Conservation (phyloP, 2,888 invertebrate species). For the Andrena trimmerana region DNA sequence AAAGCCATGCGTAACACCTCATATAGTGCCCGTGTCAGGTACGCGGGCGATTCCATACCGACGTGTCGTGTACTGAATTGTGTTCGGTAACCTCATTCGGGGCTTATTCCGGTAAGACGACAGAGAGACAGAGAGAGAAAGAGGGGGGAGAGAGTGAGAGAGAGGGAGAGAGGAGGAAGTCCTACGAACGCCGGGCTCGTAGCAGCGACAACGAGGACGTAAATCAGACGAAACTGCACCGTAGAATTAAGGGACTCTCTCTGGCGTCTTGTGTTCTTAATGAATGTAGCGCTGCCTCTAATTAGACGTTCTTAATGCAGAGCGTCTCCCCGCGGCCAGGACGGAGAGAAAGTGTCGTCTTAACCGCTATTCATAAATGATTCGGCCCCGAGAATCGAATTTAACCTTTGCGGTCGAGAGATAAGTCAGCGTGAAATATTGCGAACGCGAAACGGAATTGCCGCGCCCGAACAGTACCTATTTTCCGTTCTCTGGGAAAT, state of each 20-base stretch:
- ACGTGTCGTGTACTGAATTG: constrained; percentile 70
- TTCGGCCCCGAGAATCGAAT: constrained; percentile 58
- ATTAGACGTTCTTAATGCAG: constrained; percentile 79
- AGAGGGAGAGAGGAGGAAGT: constrained; percentile 63
- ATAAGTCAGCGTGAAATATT: constrained; percentile 57
- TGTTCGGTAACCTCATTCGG: constrained; percentile 70
- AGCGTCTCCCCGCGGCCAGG: constrained; percentile 42
- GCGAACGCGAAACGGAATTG: constrained; percentile 6
- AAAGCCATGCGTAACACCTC: constrained; percentile 3
- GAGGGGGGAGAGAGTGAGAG: constrained; percentile 26
- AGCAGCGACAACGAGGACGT: constrained; percentile 75
- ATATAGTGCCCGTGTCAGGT: constrained; percentile 25
- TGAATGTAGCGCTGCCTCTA: constrained; percentile 81
- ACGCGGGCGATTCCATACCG: constrained; percentile 39
- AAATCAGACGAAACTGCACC: constrained; percentile 79
- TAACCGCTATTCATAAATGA: constrained; percentile 70
- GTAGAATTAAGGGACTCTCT: constrained; percentile 79
- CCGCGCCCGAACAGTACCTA: background rate
- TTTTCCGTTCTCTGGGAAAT: constrained; percentile 16
- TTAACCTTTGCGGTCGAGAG: constrained; percentile 51
- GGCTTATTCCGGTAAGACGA: constrained; percentile 57
- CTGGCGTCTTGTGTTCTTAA: constrained; percentile 75
- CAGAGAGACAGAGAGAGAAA: background rate
- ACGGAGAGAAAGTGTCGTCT: constrained; percentile 64
- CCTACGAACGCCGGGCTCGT: constrained; percentile 66